Conservation (phyloP, 2,888 invertebrate species). For the Cantharis nigra region DNA sequence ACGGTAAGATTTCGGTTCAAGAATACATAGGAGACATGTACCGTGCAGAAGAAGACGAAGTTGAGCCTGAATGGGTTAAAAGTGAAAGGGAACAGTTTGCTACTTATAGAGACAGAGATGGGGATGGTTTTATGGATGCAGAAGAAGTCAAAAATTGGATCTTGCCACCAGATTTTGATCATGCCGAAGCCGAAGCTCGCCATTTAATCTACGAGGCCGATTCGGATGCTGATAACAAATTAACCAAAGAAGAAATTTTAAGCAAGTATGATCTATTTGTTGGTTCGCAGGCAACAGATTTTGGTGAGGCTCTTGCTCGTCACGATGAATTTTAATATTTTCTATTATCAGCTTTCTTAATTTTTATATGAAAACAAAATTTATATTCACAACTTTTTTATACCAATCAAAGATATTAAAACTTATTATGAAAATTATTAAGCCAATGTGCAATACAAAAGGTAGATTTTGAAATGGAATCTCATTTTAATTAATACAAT, state of each 20-base stretch:
- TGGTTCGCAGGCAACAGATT: slow-evolving; percentile 98
- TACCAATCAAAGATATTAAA: too few relatives aligned
- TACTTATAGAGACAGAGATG: slow-evolving; percentile 81
- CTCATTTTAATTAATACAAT: not conserved
- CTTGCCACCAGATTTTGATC: slow-evolving; percentile 94
- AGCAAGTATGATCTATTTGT: slow-evolving; percentile 97
- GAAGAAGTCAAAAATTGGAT: slow-evolving; percentile 94
- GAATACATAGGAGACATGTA: slow-evolving; percentile 99
- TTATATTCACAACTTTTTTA: not conserved
- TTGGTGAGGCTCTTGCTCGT: slow-evolving; percentile 91
- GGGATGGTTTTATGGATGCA: slow-evolving; percentile 87
- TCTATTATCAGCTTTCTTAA: not conserved
- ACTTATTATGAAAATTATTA: too few relatives aligned
- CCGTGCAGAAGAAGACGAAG: slow-evolving; percentile 69
- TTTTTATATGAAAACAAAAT: not conserved
- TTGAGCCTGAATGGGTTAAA: slow-evolving; percentile 95
- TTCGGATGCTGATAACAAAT: slow-evolving; percentile 84
- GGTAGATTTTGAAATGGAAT: not conserved
- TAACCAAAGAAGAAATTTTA: slow-evolving; percentile 88
- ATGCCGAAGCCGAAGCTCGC: slow-evolving; percentile 93
- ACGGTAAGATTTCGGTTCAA: slow-evolving; percentile 87
- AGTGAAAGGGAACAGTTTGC: slow-evolving; percentile 91
- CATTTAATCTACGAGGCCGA: slow-evolving; percentile 96
- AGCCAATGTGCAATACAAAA: not conserved
- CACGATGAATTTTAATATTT: slow-evolving; percentile 90